Conservation (phyloP, 2,113 vertebrate species). For the Lipotes vexillifer region DNA sequence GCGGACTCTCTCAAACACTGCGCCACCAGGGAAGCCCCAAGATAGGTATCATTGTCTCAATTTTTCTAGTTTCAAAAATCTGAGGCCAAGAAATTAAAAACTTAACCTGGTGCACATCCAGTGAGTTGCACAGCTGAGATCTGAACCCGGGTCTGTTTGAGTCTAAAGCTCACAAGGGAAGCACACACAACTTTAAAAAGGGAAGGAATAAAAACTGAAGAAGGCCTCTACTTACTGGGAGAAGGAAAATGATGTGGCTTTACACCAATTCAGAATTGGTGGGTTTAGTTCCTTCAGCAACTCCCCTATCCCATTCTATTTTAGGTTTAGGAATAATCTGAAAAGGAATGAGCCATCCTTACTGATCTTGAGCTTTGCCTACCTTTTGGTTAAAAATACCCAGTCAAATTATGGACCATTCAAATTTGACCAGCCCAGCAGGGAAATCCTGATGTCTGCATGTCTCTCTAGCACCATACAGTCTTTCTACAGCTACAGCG, state of each 20-base stretch:
- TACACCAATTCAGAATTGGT: not conserved
- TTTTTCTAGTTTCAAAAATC: constrained; percentile 22
- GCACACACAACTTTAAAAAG: not conserved
- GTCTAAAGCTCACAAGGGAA: not conserved
- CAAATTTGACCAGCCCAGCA: not conserved
- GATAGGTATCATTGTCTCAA: not conserved
- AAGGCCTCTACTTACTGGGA: not conserved
- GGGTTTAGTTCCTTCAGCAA: not conserved
- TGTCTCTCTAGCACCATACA: not conserved
- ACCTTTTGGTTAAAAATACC: not conserved
- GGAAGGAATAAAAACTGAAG: not conserved
- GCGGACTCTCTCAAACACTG: too few relatives aligned
- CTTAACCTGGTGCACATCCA: not conserved
- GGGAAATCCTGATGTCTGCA: not conserved
- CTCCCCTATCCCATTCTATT: not conserved
- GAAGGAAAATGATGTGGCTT: not conserved
- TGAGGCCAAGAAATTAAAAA: not conserved
- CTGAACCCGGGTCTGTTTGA: not conserved
- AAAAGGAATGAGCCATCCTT: not conserved
- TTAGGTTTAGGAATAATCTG: constrained; percentile 5
- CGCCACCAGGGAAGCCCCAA: not conserved
- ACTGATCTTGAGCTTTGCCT: not conserved
- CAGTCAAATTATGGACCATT: not conserved
- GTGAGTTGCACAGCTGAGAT: not conserved
- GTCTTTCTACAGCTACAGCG: not conserved